Base-by-base conservation (phyloP, 2,797 vertebrate species). In the Onychomys torridus region DNA sequence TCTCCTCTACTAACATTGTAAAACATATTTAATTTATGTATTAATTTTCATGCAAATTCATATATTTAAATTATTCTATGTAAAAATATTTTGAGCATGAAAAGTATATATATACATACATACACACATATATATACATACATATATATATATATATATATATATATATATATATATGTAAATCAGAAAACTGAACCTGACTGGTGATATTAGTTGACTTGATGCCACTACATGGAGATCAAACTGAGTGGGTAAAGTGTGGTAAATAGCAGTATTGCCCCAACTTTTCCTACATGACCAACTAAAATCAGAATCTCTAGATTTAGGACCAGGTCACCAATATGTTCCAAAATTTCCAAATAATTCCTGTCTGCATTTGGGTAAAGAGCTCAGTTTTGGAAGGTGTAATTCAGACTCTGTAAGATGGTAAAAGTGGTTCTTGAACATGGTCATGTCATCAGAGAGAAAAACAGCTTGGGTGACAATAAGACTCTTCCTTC, bases 251-350 rank as follows among this genome's bases (percentile, higher is more conserved):
- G 9, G 5, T 65, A 25, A 27, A 1, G 29, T 4, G 1, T 79
- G 75, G 89, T 93, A 92, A 85, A 79, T 52, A 37, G 2, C 27
- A 88, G 1, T 11, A 6, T 61, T 49, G 7, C 5, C 11, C 1
- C 37, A 67, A 2, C 49, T n/a, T 63, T 63, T 17, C 37, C 27
- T 32, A 61, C 27, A n/a, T n/a, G n/a, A 52, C 5, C n/a, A 78
- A 78, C 92, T 86, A 89, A 96, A 57, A 75, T 55, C 46, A 84
- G 61, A 90, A 61, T 86, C 37, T 81, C 37, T 76, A 57, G 37
- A 86, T 9, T 11, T 11, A 46, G 37, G 4, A 10, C 43, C 67
- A 85, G 67, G 61, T 82, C 43, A 71, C n/a, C 52, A 85, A 29
- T 17, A 77, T 11, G 85, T 84, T 91, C 17, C 69, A 89, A 86